Percentiles rank a stretch among this genome's conserved stretches.
Conservation (phyloP, 2,888 invertebrate species). For the Nephrocerus scutellatus region DNA sequence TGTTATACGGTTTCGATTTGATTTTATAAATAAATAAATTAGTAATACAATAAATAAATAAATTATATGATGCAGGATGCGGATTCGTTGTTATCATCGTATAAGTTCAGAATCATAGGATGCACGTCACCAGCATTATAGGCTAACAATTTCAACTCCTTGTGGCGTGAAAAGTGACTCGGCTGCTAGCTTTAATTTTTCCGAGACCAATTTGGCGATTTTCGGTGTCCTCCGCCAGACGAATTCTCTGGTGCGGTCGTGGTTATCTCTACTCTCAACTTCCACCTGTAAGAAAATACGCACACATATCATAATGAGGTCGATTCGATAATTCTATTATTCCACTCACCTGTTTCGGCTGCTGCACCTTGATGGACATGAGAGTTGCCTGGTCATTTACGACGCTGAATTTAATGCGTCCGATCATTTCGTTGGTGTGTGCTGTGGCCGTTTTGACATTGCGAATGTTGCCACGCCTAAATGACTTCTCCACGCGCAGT, state of each 20-base stretch:
- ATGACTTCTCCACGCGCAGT: constrained; percentile 57
- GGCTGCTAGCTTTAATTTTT: constrained; percentile 58
- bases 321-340: too few relatives aligned
- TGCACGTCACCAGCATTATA: too few relatives aligned
- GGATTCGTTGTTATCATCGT: too few relatives aligned
- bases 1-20: too few relatives aligned
- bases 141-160: constrained; percentile 42
- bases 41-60: too few relatives aligned
- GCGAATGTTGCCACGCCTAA: constrained; percentile 70
- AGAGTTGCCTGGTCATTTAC: constrained; percentile 74
- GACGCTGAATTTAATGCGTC: constrained; percentile 68
- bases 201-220: constrained; percentile 76
- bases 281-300: constrained; percentile 62
- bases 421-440: constrained; percentile 79
- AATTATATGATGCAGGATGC: too few relatives aligned
- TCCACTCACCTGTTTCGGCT: constrained; percentile 80
- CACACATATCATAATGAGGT: too few relatives aligned
- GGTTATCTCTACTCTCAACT: constrained; percentile 73
- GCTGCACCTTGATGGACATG: constrained; percentile 76
- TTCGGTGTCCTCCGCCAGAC: constrained; percentile 77
- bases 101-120: too few relatives aligned
- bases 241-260: constrained; percentile 76
- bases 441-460: constrained; percentile 81
- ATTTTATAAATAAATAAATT: too few relatives aligned
- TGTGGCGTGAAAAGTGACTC: constrained; percentile 43